Conservation (phyloP, 2,113 vertebrate genomes). For the Hirundichthys speculiger region DNA sequence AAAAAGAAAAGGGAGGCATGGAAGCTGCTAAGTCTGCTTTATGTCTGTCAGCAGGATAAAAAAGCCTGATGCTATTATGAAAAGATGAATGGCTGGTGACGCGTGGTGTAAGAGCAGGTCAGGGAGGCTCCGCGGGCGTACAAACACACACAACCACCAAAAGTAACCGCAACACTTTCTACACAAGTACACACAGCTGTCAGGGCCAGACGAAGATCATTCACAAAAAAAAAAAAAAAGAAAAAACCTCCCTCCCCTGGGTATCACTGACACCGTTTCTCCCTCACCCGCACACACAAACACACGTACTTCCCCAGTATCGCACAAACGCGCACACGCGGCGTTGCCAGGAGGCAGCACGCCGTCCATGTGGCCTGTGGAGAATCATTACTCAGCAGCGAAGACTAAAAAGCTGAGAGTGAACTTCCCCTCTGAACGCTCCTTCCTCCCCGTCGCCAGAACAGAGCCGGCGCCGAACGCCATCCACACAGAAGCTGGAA, state of each 20-base stretch:
- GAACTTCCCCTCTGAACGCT: conserved; percentile 61
- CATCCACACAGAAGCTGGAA: conserved; percentile 16
- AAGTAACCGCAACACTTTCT: conserved; percentile 60
- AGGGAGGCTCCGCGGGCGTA: conserved; percentile 62
- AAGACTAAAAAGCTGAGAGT: conserved; percentile 53
- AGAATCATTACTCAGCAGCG: conserved; percentile 84
- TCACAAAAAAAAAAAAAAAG: too few relatives aligned
- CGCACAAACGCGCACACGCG: conserved; percentile 40
- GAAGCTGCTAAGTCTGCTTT: neutral
- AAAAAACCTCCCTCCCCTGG: conserved; percentile 61
- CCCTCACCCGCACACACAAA: conserved; percentile 17
- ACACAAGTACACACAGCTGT: conserved; percentile 79
- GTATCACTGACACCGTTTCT: conserved; percentile 79
- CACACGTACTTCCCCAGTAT: conserved; percentile 26
- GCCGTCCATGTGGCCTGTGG: conserved; percentile 75
- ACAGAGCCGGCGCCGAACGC: neutral
- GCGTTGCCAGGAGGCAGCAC: conserved; percentile 71
- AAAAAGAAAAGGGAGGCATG: too few relatives aligned
- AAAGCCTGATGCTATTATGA: conserved; percentile 34
- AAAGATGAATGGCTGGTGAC: conserved; percentile 60
- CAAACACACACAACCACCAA: conserved; percentile 33
- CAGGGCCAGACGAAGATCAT: conserved; percentile 80
- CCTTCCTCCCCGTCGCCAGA: conserved; percentile 32
- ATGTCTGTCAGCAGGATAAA: conserved; percentile 2
- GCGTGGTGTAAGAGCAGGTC: conserved; percentile 74